Evolutionary conservation across 2,888 invertebrate genomes (phyloP).

Genomic region (Euproctis similis): DNA sequence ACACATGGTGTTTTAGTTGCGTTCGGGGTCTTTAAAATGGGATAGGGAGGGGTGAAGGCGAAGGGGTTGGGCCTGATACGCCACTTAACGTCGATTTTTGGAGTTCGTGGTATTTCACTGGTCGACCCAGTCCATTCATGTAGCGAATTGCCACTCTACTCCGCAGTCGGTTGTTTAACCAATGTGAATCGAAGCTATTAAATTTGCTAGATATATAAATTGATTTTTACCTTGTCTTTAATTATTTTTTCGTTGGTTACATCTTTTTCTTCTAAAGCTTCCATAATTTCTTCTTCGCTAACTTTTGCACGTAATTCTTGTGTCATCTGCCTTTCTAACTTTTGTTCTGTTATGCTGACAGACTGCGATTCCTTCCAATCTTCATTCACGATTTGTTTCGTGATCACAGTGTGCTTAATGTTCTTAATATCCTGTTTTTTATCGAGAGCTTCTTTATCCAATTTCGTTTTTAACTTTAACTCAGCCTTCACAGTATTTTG

Average conservation of each 20-base stretch:
- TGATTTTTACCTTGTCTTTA: slow-evolving; percentile 52
- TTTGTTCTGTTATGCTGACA: slow-evolving; percentile 31
- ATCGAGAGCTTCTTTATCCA: slow-evolving; percentile 35
- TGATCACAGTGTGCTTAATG: slow-evolving; percentile 37
- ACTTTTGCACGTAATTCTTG: slow-evolving; percentile 47
- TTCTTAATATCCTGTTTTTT: slow-evolving; percentile 27
- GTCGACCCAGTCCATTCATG: too few species aligned
- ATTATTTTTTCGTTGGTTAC: slow-evolving; percentile 39
- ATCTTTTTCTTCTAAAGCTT: slow-evolving; percentile 54
- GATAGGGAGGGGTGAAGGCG: too few species aligned
- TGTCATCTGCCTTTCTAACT: slow-evolving; percentile 46
- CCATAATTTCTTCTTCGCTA: slow-evolving; percentile 54
- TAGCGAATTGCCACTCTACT: too few species aligned
- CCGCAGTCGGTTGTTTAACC: too few species aligned
- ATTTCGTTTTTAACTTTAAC: slow-evolving; percentile 37
- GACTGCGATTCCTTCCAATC: slow-evolving; percentile 38
- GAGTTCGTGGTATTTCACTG: too few species aligned
- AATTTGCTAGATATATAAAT: too few species aligned
- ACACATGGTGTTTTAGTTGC: too few species aligned
- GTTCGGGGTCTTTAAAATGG: too few species aligned
- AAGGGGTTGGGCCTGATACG: too few species aligned
- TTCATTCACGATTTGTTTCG: slow-evolving; percentile 36
- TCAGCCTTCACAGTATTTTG: slow-evolving; percentile 60
- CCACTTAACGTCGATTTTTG: too few species aligned
- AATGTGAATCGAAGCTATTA: too few species aligned